Evolutionary conservation across 2,797 vertebrate genomes (phyloP).

Genomic region (Spheniscus humboldti): DNA sequence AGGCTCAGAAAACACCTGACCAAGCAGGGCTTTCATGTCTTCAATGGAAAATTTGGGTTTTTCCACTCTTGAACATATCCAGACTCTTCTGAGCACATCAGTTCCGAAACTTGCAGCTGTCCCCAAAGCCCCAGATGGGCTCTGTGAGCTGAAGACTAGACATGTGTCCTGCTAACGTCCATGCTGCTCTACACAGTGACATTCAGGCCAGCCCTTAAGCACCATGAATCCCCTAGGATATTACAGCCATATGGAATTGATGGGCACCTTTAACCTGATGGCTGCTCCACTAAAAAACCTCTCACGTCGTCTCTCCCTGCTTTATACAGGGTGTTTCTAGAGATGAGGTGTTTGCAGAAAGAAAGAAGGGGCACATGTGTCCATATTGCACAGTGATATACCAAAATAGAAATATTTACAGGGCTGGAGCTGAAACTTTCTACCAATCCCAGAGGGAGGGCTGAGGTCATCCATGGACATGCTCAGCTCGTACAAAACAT

Average conservation of each 20-base stretch:
- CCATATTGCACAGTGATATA: not conserved
- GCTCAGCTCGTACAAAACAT: not conserved
- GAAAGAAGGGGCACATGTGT: not conserved
- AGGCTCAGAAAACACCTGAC: not conserved
- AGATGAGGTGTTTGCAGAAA: not conserved
- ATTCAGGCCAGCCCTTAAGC: not conserved
- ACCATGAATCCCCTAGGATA: not conserved
- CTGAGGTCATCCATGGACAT: not conserved
- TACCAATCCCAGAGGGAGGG: not conserved
- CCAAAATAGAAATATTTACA: not conserved
- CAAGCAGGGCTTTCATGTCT: not conserved
- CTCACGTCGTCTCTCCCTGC: not conserved
- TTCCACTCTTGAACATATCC: not conserved
- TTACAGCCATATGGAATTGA: not conserved
- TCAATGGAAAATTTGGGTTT: not conserved
- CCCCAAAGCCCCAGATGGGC: not conserved
- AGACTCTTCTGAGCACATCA: not conserved
- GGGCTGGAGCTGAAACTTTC: not conserved
- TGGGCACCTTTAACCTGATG: not conserved
- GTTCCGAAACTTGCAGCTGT: not conserved
- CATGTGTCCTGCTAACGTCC: not conserved
- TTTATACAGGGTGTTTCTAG: not conserved
- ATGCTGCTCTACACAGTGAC: not conserved
- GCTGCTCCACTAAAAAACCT: not conserved
- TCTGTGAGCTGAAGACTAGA: not conserved